A percentile compares a stretch with the other conserved stretches of the same genome.
Conservation (phyloP, 2,113 vertebrate species). For the Notiomystis cincta region DNA sequence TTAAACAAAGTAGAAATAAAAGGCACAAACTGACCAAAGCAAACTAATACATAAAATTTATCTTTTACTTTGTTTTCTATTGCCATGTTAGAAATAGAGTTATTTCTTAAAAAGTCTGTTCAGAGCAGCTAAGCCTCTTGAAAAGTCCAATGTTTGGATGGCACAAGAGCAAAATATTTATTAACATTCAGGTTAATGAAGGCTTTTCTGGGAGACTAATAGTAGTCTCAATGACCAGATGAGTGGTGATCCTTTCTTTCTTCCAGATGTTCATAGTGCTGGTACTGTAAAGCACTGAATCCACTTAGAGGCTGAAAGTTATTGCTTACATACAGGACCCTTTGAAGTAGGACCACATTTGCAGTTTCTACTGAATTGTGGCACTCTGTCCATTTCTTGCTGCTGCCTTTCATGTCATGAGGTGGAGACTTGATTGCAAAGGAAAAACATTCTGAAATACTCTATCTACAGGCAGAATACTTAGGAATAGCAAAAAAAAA, state of each 20-base stretch:
- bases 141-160: not conserved
- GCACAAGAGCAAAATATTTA: not conserved
- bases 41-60: not conserved
- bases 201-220: not conserved
- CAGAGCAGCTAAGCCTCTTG: not conserved
- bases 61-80: not conserved
- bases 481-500: not conserved
- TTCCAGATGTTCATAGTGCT: not conserved
- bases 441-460: not conserved
- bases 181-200: not conserved
- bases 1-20: not conserved
- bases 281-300: not conserved
- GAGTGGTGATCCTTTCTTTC: not conserved
- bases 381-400: not conserved
- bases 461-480: not conserved
- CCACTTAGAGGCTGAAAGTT: not conserved
- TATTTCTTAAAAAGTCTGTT: not conserved
- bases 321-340: rapidly evolving
- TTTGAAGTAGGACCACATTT: not conserved
- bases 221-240: not conserved
- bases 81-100: not conserved
- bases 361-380: rapidly evolving
- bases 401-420: not conserved
- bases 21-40: not conserved
- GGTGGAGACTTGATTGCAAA: not conserved